Evolutionary conservation across 2,113 vertebrate genomes (phyloP).

Genomic region (Pontoporia blainvillei): DNA sequence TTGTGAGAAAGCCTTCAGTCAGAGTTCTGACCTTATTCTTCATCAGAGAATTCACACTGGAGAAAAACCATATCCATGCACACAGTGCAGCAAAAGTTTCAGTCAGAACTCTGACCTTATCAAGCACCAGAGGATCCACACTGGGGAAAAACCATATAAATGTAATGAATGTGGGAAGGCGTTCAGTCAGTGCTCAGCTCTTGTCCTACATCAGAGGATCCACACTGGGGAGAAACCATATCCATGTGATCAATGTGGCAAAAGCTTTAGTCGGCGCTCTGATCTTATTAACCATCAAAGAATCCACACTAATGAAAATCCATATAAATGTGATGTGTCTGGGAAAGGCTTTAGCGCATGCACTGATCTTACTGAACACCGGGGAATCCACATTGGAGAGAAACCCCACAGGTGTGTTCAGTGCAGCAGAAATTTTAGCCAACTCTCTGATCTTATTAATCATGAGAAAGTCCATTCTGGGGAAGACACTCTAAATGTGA

Average conservation of each 20-base stretch:
- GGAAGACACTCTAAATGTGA: conserved; percentile 68
- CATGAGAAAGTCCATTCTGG: conserved; percentile 45
- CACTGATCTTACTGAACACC: conserved; percentile 73
- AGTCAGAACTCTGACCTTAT: conserved; percentile 55
- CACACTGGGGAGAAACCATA: conserved; percentile 62
- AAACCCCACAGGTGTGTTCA: conserved; percentile 55
- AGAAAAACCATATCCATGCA: conserved; percentile 43
- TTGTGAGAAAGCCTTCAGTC: conserved; percentile 67
- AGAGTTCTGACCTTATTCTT: conserved; percentile 63
- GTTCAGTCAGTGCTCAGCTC: conserved; percentile 65
- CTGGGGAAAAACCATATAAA: conserved; percentile 58
- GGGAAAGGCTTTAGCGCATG: conserved; percentile 78
- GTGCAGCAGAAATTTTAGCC: conserved; percentile 55
- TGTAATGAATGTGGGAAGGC: conserved; percentile 56
- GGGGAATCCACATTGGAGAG: conserved; percentile 49
- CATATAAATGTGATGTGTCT: conserved; percentile 75
- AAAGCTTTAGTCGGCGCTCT: conserved; percentile 72
- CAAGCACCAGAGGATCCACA: conserved; percentile 64
- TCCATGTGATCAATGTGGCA: conserved; percentile 37
- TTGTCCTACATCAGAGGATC: conserved; percentile 61
- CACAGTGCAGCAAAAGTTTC: conserved; percentile 63
- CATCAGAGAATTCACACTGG: conserved; percentile 67
- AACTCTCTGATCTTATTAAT: conserved; percentile 29
- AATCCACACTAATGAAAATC: conserved; percentile 76
- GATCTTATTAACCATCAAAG: conserved; percentile 81